A percentile compares a stretch with the other conserved stretches of the same genome.
Evolutionary conservation across 2,113 vertebrate species (phyloP).

Genomic region (Hepsetus odoe): DNA sequence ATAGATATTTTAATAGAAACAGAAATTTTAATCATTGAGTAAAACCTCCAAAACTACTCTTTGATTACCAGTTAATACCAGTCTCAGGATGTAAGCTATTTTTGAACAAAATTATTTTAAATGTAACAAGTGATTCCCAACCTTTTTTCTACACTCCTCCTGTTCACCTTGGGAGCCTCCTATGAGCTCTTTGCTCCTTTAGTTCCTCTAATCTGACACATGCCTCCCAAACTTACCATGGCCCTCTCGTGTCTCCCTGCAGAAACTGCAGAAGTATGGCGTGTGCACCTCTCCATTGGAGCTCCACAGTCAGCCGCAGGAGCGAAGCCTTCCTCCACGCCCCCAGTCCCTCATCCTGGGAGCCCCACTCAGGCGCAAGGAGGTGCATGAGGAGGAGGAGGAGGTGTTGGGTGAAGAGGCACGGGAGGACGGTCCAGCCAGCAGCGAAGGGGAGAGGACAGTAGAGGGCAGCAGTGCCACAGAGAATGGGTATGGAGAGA

Average conservation of each 20-base stretch:
- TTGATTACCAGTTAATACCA: too few species aligned
- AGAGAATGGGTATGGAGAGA: constrained; percentile 87
- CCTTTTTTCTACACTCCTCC: not conserved
- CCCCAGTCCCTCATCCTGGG: constrained; percentile 78
- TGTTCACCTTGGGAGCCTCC: not conserved
- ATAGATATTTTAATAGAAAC: too few species aligned
- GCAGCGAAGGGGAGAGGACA: constrained; percentile 79
- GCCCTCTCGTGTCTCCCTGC: constrained; percentile 47
- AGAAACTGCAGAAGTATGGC: constrained; percentile 84
- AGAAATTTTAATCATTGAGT: too few species aligned
- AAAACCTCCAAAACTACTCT: too few species aligned
- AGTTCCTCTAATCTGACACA: not conserved
- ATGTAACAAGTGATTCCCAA: too few species aligned
- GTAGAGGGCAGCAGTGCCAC: constrained; percentile 92
- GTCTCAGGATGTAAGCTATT: too few species aligned
- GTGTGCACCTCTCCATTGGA: constrained; percentile 68
- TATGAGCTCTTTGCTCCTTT: not conserved
- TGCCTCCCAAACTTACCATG: too few species aligned
- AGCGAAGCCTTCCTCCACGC: constrained; percentile 63
- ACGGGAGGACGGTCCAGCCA: constrained; percentile 73
- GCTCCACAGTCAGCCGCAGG: constrained; percentile 64
- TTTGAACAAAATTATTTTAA: too few species aligned
- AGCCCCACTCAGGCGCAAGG: constrained; percentile 80
- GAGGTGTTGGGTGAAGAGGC: constrained; percentile 71
- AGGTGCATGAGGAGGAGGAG: constrained; percentile 77